Evolutionary conservation across 2,113 vertebrate species (phyloP), one percentile per base, ranked within the genome.

Genomic region (Dasyornis broadbenti): DNA sequence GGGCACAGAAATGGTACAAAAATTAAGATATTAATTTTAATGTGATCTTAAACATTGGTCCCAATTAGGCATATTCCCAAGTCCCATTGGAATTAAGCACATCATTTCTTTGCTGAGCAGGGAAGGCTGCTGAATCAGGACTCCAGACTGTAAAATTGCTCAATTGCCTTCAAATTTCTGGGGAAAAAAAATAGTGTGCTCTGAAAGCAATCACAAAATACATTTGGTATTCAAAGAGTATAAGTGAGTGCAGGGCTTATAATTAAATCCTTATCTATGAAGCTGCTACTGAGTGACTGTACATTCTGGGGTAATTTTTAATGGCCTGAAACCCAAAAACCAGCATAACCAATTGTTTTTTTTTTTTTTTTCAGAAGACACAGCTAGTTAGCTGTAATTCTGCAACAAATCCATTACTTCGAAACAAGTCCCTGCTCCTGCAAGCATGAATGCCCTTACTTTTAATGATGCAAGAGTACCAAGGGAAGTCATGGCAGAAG

Each of bases 161-260:
- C 96, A 97, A 96, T 93, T 96, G 96, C 95, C 92, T 96, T 95
- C 93, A 96, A 93, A 95, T 96, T 97, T 96, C 95, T 95, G 52
- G 90, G 79, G 84, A 86, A 83, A 96, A 94, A 95, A 96, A 95
- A 82, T 78, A 92, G 83, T 82, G 65, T 59, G 88, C 92, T 92
- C 92, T 92, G 96, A 96, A 97, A 97, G 93, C 95, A 96, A 97
- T 94, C 95, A 92, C 92, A 96, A 95, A 96, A 95, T 95, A 81
- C 92, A 96, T 95, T 97, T 96, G 93, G 92, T 96, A 97, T 96
- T 97, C 94, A 96, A 93, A 96, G 94, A 94, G 85, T 95, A 94
- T 95, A 95, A 97, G 93, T 94, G 92, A 93, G 76, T 95, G 94
- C 90, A 93, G 90, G 94, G 90, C 89, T 97, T 95, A 95, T 96